Evolutionary conservation across 2,797 vertebrate species (phyloP), one percentile per base, ranked within the genome.

Genomic region (Chelon auratus): DNA sequence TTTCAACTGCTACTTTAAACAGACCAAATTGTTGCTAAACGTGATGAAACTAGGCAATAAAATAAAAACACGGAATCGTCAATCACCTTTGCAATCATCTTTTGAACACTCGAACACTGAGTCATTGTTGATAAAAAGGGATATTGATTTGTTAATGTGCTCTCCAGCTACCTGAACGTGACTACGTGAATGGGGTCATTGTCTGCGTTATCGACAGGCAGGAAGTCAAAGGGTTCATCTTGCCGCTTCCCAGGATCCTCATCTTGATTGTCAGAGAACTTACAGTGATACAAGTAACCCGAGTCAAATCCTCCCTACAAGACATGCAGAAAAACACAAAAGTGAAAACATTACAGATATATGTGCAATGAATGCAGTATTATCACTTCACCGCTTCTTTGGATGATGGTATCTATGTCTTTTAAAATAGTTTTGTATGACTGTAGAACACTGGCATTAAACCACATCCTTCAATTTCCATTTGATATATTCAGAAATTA

Each of bases 271-370:
- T 93, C 78, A 10, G 94, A 94, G 85, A 99, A 98, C 55, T 91
- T 85, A 61, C 98, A 99, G 45, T 98, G 98, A 82, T 97, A 99
- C 11, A 99, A 87, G 81, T 94, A 97, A n/a, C 97, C 98, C 5
- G 96, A 90, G 77, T 99, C 97, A 43, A 94, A 97, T 0, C 93
- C 96, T 26, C 95, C 97, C 97, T 99, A 80, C 42, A 77, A 39
- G 14, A 26, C 24, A 26, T 26, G 24, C 24, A 26, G 24, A 33
- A 3, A 33, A 33, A 3, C 30, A 33, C 30, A 33, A 33, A 33
- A 33, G 30, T 33, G 7, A 14, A 43, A 43, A 43, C 12, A 14
- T 42, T 14, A 5, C 11, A 2, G 14, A 12, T 40, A 40, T 40
- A 12, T 40, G 4, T 40, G 39, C 10, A 40, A 14, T 40, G 39